Percentiles rank a stretch among this genome's conserved stretches.
Conservation (phyloP, 2,888 invertebrate species). For the Anodontia alba region DNA sequence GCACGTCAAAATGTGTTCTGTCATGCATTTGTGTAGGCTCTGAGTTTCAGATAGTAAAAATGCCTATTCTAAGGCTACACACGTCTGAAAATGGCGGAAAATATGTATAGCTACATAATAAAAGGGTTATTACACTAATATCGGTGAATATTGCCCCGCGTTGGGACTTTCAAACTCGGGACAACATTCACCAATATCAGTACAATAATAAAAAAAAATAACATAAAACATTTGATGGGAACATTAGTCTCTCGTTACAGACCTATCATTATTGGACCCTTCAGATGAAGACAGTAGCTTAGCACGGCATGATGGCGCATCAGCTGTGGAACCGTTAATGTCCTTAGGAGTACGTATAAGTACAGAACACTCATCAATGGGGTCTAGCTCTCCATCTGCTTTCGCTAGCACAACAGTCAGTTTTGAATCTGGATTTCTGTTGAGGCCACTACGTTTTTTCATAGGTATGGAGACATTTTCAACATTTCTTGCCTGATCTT, state of each 20-base stretch:
- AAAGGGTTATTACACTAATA: too few species aligned
- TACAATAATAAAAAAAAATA: too few species aligned
- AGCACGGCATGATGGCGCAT: neutral
- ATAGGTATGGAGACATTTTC: neutral
- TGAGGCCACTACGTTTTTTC: neutral
- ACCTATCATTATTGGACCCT: neutral
- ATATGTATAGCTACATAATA: too few species aligned
- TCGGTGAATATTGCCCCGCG: too few species aligned
- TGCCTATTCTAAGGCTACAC: too few species aligned
- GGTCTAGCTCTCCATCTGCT: neutral
- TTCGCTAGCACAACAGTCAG: neutral
- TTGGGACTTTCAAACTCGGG: too few species aligned
- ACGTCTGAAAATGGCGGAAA: too few species aligned
- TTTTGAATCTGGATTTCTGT: neutral
- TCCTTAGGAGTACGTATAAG: neutral
- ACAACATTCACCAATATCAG: too few species aligned
- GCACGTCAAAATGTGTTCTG: too few species aligned
- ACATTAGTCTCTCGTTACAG: neutral
- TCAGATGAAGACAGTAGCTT: slow-evolving; percentile 4
- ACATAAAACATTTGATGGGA: too few species aligned
- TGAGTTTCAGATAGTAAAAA: too few species aligned
- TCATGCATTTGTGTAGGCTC: too few species aligned
- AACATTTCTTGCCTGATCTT: neutral
- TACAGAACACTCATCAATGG: neutral
- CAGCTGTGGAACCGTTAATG: neutral